Conservation (phyloP, 2,888 invertebrate genomes). For the Yponomeuta cagnagella region DNA sequence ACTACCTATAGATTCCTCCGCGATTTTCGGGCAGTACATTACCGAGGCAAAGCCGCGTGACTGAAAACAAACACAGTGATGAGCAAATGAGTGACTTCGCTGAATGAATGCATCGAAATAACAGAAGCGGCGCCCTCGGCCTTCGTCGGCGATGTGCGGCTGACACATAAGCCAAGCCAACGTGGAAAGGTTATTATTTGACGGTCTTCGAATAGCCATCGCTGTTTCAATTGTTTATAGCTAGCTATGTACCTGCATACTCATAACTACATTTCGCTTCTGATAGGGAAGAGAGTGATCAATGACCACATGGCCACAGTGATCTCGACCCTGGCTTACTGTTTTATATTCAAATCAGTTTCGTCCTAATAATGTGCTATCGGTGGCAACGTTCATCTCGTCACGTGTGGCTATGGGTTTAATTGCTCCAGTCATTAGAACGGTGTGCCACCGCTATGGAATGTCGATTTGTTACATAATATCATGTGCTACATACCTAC, state of each 20-base stretch:
- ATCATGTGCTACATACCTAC: neutral
- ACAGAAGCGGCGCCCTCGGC: slow-evolving; percentile 51
- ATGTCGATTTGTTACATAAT: neutral
- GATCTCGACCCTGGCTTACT: no score
- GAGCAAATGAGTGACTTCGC: slow-evolving; percentile 13
- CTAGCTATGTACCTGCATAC: neutral
- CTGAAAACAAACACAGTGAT: slow-evolving; percentile 12
- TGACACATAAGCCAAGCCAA: slow-evolving; percentile 23
- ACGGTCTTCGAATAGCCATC: neutral
- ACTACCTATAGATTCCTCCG: neutral
- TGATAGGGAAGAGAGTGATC: no score
- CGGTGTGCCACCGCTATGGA: neutral
- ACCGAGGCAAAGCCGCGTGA: slow-evolving; percentile 1
- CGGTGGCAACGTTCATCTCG: neutral
- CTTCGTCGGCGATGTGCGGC: slow-evolving; percentile 38
- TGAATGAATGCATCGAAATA: slow-evolving; percentile 65
- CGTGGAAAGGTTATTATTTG: slow-evolving; percentile 12
- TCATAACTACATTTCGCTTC: no score
- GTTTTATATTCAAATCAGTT: neutral
- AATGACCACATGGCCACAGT: no score
- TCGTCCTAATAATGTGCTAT: neutral
- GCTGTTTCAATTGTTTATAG: neutral
- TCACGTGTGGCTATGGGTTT: neutral
- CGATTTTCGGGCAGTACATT: neutral
- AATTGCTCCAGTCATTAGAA: neutral